Percentiles rank a stretch among this genome's conserved stretches.
Evolutionary conservation across 2,797 vertebrate species (phyloP).

Genomic region (Crax fasciolata): DNA sequence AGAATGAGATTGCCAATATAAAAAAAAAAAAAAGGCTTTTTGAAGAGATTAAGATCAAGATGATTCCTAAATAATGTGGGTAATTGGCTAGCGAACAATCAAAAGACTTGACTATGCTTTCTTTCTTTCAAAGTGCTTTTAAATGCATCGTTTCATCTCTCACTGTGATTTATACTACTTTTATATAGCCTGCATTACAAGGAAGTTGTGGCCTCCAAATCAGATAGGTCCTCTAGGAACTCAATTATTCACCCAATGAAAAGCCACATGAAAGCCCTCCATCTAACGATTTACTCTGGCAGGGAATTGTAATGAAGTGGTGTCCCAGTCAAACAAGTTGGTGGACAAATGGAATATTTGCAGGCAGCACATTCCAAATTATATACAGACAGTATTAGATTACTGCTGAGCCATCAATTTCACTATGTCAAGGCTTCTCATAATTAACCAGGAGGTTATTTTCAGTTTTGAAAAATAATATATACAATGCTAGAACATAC

Average conservation of each 20-base stretch:
- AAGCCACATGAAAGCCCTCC: neutral
- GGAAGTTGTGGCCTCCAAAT: slow-evolving; percentile 38
- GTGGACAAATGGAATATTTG: neutral
- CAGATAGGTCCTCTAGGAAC: slow-evolving; percentile 8
- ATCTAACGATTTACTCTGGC: neutral
- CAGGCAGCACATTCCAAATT: neutral
- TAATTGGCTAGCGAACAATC: slow-evolving; percentile 54
- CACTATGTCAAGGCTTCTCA: neutral
- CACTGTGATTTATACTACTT: slow-evolving; percentile 36
- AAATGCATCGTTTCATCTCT: slow-evolving; percentile 4
- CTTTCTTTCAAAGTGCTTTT: neutral
- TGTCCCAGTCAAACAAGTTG: neutral
- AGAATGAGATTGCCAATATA: neutral
- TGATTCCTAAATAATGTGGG: slow-evolving; percentile 8
- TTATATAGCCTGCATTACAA: slow-evolving; percentile 6
- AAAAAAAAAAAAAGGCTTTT: neutral
- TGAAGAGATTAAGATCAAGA: slow-evolving; percentile 22
- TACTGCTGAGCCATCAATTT: neutral
- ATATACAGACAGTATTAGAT: neutral
- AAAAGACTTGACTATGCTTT: slow-evolving; percentile 4
- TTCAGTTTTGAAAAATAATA: neutral
- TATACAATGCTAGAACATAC: neutral
- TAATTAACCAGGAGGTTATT: neutral
- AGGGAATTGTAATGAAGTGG: neutral
- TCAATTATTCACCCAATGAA: slow-evolving; percentile 2